A percentile compares a stretch with the other conserved stretches of the same genome.
These are phyloP conservation scores for Drosophila novamexicana DNA, from an alignment of 1,140 invertebrate genomes.

Conservation along the genomic window DNA sequence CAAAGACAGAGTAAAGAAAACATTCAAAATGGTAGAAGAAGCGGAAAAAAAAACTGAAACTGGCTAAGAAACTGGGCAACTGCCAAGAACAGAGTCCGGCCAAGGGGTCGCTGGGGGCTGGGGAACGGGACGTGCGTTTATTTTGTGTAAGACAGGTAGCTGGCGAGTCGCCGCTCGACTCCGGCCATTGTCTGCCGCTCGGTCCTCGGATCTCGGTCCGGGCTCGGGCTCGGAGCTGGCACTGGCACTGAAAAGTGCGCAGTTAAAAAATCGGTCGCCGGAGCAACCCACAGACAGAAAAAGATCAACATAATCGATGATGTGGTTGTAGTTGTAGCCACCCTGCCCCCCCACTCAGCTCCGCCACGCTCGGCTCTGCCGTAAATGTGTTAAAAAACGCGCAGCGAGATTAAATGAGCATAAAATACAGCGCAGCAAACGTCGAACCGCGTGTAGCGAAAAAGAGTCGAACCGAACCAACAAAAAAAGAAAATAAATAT, in stretches of 20 bases:
- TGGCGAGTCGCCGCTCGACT: slow-evolving; percentile 49
- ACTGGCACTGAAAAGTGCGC: slow-evolving; percentile 62
- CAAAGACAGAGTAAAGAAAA: slow-evolving; percentile 64
- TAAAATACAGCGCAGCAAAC: slow-evolving; percentile 64
- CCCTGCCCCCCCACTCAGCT: neutral
- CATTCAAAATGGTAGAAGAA: slow-evolving; percentile 50
- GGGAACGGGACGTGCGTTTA: slow-evolving; percentile 65
- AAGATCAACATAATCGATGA: slow-evolving; percentile 81
- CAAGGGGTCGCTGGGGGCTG: neutral
- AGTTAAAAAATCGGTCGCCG: slow-evolving; percentile 66
- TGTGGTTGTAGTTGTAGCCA: slow-evolving; percentile 52
- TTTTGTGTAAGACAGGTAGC: slow-evolving; percentile 82
- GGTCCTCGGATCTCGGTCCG: slow-evolving; percentile 15
- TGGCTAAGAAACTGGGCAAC: slow-evolving; percentile 44
- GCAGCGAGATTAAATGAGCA: slow-evolving; percentile 79
- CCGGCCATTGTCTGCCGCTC: slow-evolving; percentile 51
- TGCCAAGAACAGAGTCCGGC: slow-evolving; percentile 32
- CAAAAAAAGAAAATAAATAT: slow-evolving; percentile 8
- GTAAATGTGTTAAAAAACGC: slow-evolving; percentile 80
- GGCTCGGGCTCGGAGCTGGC: neutral
- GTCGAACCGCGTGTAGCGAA: slow-evolving; percentile 22
- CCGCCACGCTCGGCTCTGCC: neutral
- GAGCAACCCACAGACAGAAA: slow-evolving; percentile 51
- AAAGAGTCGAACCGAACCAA: slow-evolving; percentile 39
- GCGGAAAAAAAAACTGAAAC: slow-evolving; percentile 39